These are phyloP conservation scores for Crypturellus tataupa DNA, from an alignment of 2,797 vertebrate genomes.

Conservation along the genomic window DNA sequence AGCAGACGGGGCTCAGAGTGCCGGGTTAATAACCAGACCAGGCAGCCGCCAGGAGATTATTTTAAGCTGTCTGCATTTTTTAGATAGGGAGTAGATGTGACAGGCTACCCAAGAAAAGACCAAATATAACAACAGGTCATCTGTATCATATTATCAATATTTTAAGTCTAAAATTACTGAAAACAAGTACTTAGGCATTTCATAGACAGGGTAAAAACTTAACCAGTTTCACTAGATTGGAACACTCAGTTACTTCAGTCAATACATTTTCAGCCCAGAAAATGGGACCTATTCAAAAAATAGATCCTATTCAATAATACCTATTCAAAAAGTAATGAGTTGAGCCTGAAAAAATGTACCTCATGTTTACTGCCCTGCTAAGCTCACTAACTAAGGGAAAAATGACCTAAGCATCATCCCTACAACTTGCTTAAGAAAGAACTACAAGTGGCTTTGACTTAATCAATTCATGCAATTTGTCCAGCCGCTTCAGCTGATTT, in stretches of 20 bases:
- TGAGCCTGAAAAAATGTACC: neutral
- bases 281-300: too few relatives aligned
- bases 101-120: conserved; percentile 16
- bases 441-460: neutral
- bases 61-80: conserved; percentile 65
- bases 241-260: neutral
- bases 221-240: neutral
- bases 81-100: conserved; percentile 25
- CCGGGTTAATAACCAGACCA: conserved; percentile 49
- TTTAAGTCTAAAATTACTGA: conserved; percentile 8
- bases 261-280: neutral
- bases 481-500: neutral
- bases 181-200: neutral
- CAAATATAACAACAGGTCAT: conserved; percentile 18
- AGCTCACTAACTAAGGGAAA: neutral
- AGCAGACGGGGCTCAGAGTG: conserved; percentile 12
- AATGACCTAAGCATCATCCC: neutral
- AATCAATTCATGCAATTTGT: neutral
- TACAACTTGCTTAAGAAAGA: neutral
- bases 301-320: too few relatives aligned
- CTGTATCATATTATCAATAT: conserved; percentile 11
- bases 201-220: neutral
- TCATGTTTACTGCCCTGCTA: neutral
- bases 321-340: neutral
- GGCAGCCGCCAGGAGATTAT: conserved; percentile 47